Evolutionary conservation across 2,113 vertebrate species (phyloP).

Genomic region (Ctenomys sociabilis): DNA sequence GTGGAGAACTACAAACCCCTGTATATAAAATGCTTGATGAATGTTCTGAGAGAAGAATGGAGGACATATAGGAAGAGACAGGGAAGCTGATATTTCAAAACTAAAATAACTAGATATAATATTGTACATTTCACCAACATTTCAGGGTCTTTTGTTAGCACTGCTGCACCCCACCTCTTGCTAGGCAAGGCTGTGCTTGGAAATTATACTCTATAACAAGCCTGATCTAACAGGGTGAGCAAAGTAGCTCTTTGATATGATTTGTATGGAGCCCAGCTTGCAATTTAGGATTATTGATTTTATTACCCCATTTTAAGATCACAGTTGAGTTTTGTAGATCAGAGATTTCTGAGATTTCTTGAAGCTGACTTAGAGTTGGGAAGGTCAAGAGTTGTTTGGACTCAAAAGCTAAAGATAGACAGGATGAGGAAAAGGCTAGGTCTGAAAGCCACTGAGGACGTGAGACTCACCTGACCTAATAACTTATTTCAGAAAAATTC

Average conservation of each 20-base stretch:
- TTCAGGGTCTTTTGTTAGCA: conserved; percentile 48
- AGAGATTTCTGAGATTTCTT: conserved; percentile 33
- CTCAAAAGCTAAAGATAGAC: conserved; percentile 18
- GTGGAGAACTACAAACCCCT: conserved; percentile 73
- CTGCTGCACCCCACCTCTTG: conserved; percentile 23
- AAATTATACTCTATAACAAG: conserved; percentile 54
- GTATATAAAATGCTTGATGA: conserved; percentile 76
- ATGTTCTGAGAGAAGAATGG: conserved; percentile 60
- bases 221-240: conserved; percentile 35
- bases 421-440: conserved; percentile 58
- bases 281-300: conserved; percentile 71
- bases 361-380: conserved; percentile 21
- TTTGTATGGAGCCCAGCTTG: conserved; percentile 54
- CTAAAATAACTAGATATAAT: background rate
- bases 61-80: conserved; percentile 16
- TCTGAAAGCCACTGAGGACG: conserved; percentile 8
- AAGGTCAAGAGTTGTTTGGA: conserved; percentile 73
- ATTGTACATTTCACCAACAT: conserved; percentile 12
- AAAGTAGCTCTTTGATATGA: background rate
- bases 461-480: conserved; percentile 13
- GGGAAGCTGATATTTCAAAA: conserved; percentile 44
- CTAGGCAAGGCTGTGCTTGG: conserved; percentile 44
- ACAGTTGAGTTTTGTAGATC: conserved; percentile 52
- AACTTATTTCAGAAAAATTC: conserved; percentile 53
- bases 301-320: conserved; percentile 48